A percentile compares a stretch with the other conserved stretches of the same genome.
These are phyloP conservation scores for Pantherophis guttatus DNA, from an alignment of 2,113 vertebrate species.

Conservation along the genomic window DNA sequence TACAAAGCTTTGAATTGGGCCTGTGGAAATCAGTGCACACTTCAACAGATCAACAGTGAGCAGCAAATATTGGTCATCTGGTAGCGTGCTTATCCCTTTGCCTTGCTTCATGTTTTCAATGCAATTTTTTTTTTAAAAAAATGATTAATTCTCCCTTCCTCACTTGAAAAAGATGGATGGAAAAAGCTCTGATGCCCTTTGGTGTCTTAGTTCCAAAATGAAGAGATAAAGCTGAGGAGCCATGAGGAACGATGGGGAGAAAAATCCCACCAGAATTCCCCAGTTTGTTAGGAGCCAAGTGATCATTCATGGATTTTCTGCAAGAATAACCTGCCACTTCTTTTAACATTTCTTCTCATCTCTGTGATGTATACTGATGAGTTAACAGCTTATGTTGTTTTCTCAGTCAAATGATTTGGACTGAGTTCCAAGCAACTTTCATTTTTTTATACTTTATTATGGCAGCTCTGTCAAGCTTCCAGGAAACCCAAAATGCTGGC, in stretches of 20 bases:
- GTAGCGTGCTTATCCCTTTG: neutral
- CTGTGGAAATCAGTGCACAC: neutral
- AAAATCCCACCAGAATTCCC: neutral
- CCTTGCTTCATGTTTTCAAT: neutral
- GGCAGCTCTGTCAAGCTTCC: neutral
- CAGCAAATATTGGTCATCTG: neutral
- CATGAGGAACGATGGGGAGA: neutral
- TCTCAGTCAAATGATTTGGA: conserved; percentile 1
- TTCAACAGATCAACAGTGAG: neutral
- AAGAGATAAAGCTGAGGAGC: neutral
- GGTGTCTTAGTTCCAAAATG: neutral
- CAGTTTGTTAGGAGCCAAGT: neutral
- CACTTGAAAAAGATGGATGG: neutral
- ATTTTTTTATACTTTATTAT: neutral
- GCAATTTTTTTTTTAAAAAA: neutral
- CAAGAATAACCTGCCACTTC: neutral
- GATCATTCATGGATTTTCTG: neutral
- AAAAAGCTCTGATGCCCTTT: neutral
- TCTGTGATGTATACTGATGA: neutral
- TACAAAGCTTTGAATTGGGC: neutral
- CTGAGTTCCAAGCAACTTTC: neutral
- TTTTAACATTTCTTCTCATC: neutral
- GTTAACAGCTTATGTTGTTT: neutral
- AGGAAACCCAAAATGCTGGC: neutral
- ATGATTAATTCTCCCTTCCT: neutral